Conservation (phyloP, 1,140 invertebrate species). For the Palaemon carinicauda region DNA sequence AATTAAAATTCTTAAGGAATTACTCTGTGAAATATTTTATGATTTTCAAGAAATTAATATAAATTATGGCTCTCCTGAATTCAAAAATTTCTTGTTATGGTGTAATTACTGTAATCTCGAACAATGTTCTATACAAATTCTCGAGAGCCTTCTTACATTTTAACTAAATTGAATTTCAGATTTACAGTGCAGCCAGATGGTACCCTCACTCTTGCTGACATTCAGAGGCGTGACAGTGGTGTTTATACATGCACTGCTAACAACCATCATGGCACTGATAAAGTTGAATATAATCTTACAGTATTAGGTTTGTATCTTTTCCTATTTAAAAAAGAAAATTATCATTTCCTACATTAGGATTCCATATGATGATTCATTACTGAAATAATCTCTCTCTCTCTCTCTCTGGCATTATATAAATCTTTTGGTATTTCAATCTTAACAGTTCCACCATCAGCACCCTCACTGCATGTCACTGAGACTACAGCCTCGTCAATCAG, state of each 20-base stretch:
- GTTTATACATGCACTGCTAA: constrained; percentile 85
- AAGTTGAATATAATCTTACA: constrained; percentile 86
- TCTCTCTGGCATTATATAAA: too few relatives aligned
- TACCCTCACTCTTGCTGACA: constrained; percentile 82
- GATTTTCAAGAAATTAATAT: too few relatives aligned
- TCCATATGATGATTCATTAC: not conserved
- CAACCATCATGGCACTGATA: constrained; percentile 92
- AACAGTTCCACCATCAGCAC: constrained; percentile 58
- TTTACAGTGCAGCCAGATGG: constrained; percentile 48
- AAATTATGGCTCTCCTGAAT: too few relatives aligned
- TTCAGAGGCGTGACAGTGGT: constrained; percentile 85
- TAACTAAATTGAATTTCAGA: not conserved
- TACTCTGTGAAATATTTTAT: too few relatives aligned
- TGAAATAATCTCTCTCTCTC: not conserved
- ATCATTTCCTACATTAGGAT: not conserved
- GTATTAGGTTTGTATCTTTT: constrained; percentile 75
- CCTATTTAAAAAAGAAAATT: too few relatives aligned
- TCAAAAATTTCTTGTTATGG: too few relatives aligned
- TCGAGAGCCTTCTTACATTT: too few relatives aligned
- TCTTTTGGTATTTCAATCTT: not conserved
- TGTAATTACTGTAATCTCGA: too few relatives aligned
- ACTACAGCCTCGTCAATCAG: constrained; percentile 56
- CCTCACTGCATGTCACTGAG: constrained; percentile 52
- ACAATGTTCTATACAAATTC: too few relatives aligned
- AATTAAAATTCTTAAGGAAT: too few relatives aligned